These are phyloP conservation scores for Leptosomus discolor DNA, from an alignment of 2,113 vertebrate genomes.

Conservation along the genomic window DNA sequence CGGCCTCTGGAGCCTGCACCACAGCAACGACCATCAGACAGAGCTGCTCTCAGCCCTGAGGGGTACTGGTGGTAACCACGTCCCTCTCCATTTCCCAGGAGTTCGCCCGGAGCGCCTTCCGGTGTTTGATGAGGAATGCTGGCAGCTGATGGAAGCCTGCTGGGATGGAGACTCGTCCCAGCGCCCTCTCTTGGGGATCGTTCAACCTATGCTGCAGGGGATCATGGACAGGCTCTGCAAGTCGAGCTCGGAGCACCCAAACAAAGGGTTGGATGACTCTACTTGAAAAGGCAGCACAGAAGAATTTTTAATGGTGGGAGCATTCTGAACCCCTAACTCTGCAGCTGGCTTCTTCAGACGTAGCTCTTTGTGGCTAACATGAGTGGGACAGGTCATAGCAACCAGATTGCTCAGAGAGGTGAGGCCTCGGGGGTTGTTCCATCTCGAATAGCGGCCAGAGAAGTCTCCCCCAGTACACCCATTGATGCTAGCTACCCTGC, in stretches of 20 bases:
- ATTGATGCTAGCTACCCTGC: neutral
- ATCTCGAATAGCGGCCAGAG: neutral
- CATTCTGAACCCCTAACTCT: neutral
- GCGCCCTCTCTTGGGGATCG: slow-evolving; percentile 92
- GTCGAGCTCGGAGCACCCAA: slow-evolving; percentile 68
- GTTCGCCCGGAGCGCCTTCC: slow-evolving; percentile 88
- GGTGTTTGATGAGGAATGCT: slow-evolving; percentile 93
- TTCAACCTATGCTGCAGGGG: slow-evolving; percentile 90
- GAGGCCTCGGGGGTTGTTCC: neutral
- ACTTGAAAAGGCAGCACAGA: slow-evolving; percentile 75
- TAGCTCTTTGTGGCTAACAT: slow-evolving; percentile 3
- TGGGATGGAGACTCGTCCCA: slow-evolving; percentile 93
- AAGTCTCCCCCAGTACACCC: neutral
- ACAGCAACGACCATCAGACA: neutral
- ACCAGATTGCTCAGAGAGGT: neutral
- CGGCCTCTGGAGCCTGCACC: neutral
- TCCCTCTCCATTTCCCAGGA: slow-evolving; percentile 68
- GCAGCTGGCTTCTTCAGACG: neutral
- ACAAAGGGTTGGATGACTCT: slow-evolving; percentile 86
- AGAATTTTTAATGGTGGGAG: neutral
- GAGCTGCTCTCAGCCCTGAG: neutral
- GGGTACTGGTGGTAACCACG: neutral
- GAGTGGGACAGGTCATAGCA: neutral
- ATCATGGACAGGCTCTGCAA: slow-evolving; percentile 91
- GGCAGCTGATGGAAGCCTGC: slow-evolving; percentile 98